Base-by-base conservation (phyloP, 2,113 vertebrate genomes). In the Scalopus aquaticus region DNA sequence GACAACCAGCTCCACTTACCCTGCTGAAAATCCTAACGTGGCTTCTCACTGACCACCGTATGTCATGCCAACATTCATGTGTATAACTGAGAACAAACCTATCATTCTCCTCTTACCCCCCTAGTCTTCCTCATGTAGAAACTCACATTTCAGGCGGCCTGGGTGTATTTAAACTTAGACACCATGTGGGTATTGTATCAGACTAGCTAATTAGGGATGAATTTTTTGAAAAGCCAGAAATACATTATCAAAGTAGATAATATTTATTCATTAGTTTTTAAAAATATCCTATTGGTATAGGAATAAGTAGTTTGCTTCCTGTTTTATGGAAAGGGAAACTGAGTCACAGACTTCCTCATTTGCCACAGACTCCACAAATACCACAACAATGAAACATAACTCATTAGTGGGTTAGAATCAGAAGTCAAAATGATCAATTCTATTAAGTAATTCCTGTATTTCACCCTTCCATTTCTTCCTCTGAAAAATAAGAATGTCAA, bases 401-500 rank as follows among this genome's bases (percentile, higher is more conserved):
- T 79, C 28, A 11, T 20, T 90, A 74, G 62, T 51, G 12, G 16
- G 69, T 82, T 15, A 93, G 44, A 94, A 72, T 86, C 79, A 73
- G 46, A 83, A 87, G 90, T 80, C 28, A 95, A 95, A 94, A 93
- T 79, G 5, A 74, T 28, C 9, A 64, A 19, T 67, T 86, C 32
- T 79, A 88, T 58, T 60, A 84, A 84, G 58, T 62, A 91, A 91
- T 70, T 62, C 26, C 28, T 88, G 11, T 39, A 16, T 20, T 77
- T 70, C 83, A 2, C 73, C 44, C 60, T 94, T 85, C 7, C n/a
- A 56, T 39, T 93, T 79, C 30, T 84, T 85, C 32, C 24, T 95
- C 46, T 92, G n/a, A 92, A 95, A 93, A 90, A 51, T 91, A 91
- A 87, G 30, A 69, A 86, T 56, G 58, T 32, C 42, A 79, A 42